Evolutionary conservation across 2,888 invertebrate species (phyloP).

Genomic region (Dorcus hopei): DNA sequence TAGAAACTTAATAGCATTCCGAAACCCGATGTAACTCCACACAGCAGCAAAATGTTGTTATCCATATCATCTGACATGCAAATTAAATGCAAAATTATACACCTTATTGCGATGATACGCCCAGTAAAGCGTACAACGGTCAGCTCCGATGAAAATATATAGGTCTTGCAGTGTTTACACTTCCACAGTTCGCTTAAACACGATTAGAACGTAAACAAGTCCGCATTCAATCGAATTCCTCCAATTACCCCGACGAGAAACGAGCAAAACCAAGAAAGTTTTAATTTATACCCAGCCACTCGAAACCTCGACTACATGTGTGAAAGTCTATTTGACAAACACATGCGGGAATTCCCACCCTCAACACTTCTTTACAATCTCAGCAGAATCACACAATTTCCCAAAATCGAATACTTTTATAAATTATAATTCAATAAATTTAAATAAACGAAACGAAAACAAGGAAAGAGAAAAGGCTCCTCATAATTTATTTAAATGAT

Average conservation of each 20-base stretch:
- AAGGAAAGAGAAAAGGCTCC: too few species aligned
- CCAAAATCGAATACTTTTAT: too few species aligned
- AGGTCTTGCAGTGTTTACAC: constrained; percentile 39
- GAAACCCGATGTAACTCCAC: constrained; percentile 44
- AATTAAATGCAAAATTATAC: constrained; percentile 51
- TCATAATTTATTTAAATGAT: too few species aligned
- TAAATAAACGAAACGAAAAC: too few species aligned
- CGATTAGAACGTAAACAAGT: constrained; percentile 38
- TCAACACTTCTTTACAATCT: too few species aligned
- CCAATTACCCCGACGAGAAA: constrained; percentile 8
- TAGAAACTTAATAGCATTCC: constrained; percentile 50
- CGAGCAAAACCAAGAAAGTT: constrained; percentile 21
- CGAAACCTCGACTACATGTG: too few species aligned
- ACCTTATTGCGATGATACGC: constrained; percentile 45
- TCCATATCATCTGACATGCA: constrained; percentile 50
- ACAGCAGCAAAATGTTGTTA: constrained; percentile 48
- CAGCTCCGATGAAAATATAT: constrained; percentile 40
- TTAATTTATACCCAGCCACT: constrained; percentile 21
- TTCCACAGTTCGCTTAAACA: constrained; percentile 35
- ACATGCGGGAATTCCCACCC: too few species aligned
- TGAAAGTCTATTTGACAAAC: too few species aligned
- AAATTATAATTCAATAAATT: too few species aligned
- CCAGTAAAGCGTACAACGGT: constrained; percentile 33
- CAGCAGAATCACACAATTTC: too few species aligned
- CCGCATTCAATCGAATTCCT: constrained; percentile 15